Evolutionary conservation across 2,113 vertebrate genomes (phyloP).

Genomic region (Amblyopsis rosae): DNA sequence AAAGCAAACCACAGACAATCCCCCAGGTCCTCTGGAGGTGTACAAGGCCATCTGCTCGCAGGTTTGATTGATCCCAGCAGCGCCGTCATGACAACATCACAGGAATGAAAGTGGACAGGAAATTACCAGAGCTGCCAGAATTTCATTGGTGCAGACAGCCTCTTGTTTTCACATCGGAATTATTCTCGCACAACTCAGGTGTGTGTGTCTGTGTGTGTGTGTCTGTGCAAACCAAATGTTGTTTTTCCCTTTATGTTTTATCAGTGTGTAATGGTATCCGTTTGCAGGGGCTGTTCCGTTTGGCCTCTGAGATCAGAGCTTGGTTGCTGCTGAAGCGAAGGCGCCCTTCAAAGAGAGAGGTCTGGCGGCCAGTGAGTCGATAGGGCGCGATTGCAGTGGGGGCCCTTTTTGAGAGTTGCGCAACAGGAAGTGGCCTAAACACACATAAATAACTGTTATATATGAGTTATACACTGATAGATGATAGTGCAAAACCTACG

Average conservation of each 20-base stretch:
- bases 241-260: slow-evolving; percentile 47
- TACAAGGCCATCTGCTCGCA: slow-evolving; percentile 63
- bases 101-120: slow-evolving; percentile 56
- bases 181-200: slow-evolving; percentile 22
- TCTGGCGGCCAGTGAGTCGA: slow-evolving; percentile 63
- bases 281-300: slow-evolving; percentile 53
- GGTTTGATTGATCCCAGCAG: slow-evolving; percentile 68
- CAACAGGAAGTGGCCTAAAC: slow-evolving; percentile 64
- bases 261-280: slow-evolving; percentile 41
- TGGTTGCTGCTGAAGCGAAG: slow-evolving; percentile 54
- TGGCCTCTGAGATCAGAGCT: slow-evolving; percentile 56
- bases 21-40: slow-evolving; percentile 54
- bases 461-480: slow-evolving; percentile 42
- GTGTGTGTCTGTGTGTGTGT: slow-evolving; percentile 7
- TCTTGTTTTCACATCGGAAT: slow-evolving; percentile 64
- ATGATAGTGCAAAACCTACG: too few species aligned
- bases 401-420: slow-evolving; percentile 46
- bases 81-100: slow-evolving; percentile 68
- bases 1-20: slow-evolving; percentile 30
- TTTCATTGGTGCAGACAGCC: slow-evolving; percentile 62
- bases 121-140: slow-evolving; percentile 68
- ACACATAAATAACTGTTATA: slow-evolving; percentile 61
- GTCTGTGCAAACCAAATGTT: slow-evolving; percentile 51
- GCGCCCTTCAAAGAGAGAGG: slow-evolving; percentile 63
- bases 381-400: slow-evolving; percentile 61